Percentiles rank a stretch among this genome's conserved stretches.
These are phyloP conservation scores for Eurosta solidaginis DNA, from an alignment of 1,140 invertebrate species.

Conservation along the genomic window DNA sequence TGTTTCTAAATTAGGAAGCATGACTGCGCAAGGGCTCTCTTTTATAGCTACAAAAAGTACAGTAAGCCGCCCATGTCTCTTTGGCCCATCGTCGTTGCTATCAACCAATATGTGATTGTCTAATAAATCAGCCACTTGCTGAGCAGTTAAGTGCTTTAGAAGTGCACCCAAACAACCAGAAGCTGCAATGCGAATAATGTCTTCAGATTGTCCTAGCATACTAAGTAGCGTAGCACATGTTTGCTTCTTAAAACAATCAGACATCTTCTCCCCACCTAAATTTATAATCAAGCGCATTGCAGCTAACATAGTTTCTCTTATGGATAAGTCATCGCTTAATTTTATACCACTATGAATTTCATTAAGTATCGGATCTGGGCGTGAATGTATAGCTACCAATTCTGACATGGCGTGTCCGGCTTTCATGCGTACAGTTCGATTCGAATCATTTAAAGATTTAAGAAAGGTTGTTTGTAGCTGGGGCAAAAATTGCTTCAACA, in stretches of 20 bases:
- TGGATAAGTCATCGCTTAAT: conserved; percentile 78
- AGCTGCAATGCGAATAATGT: conserved; percentile 77
- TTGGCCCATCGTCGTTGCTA: conserved; percentile 70
- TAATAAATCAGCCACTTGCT: conserved; percentile 76
- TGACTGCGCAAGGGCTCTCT: conserved; percentile 75
- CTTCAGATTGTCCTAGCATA: conserved; percentile 77
- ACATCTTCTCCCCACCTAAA: conserved; percentile 88
- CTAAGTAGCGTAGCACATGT: conserved; percentile 73
- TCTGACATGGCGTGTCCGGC: conserved; percentile 87
- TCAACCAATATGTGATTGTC: conserved; percentile 77
- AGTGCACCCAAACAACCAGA: conserved; percentile 89
- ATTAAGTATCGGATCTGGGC: conserved; percentile 85
- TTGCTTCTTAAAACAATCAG: conserved; percentile 76
- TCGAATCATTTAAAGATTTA: conserved; percentile 88
- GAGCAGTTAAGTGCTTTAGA: conserved; percentile 73
- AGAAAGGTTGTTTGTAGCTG: conserved; percentile 98
- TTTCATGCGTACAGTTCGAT: conserved; percentile 84
- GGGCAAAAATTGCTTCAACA: conserved; percentile 96
- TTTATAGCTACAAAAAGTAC: conserved; percentile 88
- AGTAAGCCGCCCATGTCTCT: conserved; percentile 81
- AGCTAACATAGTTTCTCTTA: conserved; percentile 91
- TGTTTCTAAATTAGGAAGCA: conserved; percentile 70
- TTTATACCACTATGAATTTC: conserved; percentile 89
- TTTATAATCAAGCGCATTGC: conserved; percentile 82
- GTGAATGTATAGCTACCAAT: conserved; percentile 87